Percentiles rank a stretch among this genome's conserved stretches.
These are phyloP conservation scores for Drosophila crucigera DNA, from an alignment of 2,888 invertebrate genomes.

Conservation along the genomic window DNA sequence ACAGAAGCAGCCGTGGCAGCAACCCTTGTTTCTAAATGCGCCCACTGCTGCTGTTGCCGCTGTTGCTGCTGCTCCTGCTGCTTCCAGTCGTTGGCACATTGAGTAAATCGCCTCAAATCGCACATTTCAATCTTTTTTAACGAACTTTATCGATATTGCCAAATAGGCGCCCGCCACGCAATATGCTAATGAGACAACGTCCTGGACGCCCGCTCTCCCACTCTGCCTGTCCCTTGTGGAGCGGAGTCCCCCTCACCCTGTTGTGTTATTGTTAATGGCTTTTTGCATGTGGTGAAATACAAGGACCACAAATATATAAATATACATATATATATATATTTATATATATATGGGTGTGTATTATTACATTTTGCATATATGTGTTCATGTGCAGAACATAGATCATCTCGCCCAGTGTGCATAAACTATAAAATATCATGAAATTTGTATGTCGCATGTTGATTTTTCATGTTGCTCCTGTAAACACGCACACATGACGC, in stretches of 20 bases:
- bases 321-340: neutral
- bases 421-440: constrained; percentile 77
- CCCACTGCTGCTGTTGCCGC: neutral
- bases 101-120: constrained; percentile 73
- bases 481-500: constrained; percentile 71
- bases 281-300: constrained; percentile 65
- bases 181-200: constrained; percentile 81
- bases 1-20: constrained; percentile 13
- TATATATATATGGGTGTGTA: neutral
- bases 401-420: constrained; percentile 62
- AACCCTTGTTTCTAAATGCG: constrained; percentile 42
- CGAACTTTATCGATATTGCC: constrained; percentile 79
- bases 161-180: constrained; percentile 81
- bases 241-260: neutral
- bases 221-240: neutral
- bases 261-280: constrained; percentile 63
- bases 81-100: constrained; percentile 54
- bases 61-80: constrained; percentile 11
- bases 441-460: constrained; percentile 64
- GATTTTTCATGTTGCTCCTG: constrained; percentile 59
- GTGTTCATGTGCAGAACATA: constrained; percentile 41
- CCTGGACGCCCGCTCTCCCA: neutral
- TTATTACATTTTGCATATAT: too few relatives aligned
- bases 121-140: constrained; percentile 76
- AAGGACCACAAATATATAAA: constrained; percentile 6